phyloP scores from a whole-genome alignment of 1,140 invertebrate species.

The Drosophila athabasca region DNA sequence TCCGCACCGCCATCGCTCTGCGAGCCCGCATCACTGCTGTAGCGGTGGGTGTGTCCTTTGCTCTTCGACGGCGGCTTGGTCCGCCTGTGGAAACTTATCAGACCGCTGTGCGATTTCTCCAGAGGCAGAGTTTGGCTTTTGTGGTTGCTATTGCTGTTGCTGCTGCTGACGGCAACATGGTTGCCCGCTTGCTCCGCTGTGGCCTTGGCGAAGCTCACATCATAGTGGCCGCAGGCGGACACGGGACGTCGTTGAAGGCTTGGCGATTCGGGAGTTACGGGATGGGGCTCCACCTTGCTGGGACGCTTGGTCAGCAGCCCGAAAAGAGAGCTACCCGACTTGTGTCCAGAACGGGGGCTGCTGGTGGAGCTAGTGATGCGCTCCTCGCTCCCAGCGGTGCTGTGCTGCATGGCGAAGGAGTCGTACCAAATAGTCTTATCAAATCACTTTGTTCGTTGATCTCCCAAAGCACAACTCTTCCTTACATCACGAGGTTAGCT shows the following conservation, averaged over 20 bases:
- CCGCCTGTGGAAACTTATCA: conserved; percentile 72
- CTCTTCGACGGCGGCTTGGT: conserved; percentile 58
- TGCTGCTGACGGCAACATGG: conserved; percentile 7
- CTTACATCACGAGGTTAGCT: conserved; percentile 28
- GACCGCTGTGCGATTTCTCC: conserved; percentile 72
- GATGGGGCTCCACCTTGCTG: conserved; percentile 68
- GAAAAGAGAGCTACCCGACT: conserved; percentile 61
- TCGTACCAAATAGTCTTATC: conserved; percentile 1
- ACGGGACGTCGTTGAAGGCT: conserved; percentile 48
- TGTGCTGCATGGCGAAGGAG: conserved; percentile 52
- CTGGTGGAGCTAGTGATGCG: conserved; percentile 65
- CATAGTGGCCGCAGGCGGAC: conserved; percentile 65
- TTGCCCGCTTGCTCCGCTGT: conserved; percentile 23
- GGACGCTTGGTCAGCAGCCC: conserved; percentile 71
- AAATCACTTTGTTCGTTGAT: not conserved
- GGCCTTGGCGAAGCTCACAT: conserved; percentile 71
- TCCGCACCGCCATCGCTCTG: conserved; percentile 70
- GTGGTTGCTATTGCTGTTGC: conserved; percentile 43
- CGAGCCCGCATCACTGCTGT: conserved; percentile 69
- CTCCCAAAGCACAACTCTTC: not conserved
- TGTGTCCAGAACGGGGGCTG: conserved; percentile 65
- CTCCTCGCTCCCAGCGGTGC: conserved; percentile 65
- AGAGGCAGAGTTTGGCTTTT: conserved; percentile 76
- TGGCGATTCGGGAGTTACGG: conserved; percentile 66
- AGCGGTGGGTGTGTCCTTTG: conserved; percentile 65